A percentile compares a stretch with the other conserved stretches of the same genome.
These are phyloP conservation scores for Cartodere bifasciata DNA, from an alignment of 2,888 invertebrate species.

Conservation along the genomic window DNA sequence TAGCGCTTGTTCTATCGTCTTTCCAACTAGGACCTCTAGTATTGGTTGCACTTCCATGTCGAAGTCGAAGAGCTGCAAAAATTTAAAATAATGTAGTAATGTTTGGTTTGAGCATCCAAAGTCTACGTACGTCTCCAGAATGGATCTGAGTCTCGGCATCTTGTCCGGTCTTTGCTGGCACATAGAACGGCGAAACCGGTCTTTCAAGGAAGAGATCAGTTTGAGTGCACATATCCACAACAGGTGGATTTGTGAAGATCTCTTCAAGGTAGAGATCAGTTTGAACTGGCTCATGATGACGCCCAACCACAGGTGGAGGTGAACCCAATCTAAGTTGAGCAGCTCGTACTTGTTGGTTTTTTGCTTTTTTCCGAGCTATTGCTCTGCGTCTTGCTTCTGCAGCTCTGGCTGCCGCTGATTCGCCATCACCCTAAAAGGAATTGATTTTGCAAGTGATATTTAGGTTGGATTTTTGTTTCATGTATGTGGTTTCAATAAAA, in stretches of 20 bases:
- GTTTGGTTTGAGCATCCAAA: too few species aligned
- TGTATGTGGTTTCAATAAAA: too few species aligned
- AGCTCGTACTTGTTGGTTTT: constrained; percentile 40
- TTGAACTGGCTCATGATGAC: constrained; percentile 78
- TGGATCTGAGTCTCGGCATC: constrained; percentile 69
- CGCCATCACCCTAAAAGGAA: constrained; percentile 34
- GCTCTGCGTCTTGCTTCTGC: constrained; percentile 59
- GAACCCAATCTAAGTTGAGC: constrained; percentile 45
- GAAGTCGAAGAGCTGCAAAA: constrained; percentile 88
- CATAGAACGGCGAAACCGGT: constrained; percentile 66
- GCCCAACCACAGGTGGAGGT: constrained; percentile 69
- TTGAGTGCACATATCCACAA: constrained; percentile 59
- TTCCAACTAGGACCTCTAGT: constrained; percentile 77
- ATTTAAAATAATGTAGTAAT: constrained; percentile 1
- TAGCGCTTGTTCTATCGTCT: constrained; percentile 79
- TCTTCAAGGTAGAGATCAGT: constrained; percentile 85
- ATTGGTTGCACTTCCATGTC: constrained; percentile 84
- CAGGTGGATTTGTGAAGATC: constrained; percentile 60
- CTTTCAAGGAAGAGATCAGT: constrained; percentile 79
- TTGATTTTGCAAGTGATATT: constrained; percentile 2
- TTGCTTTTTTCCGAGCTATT: constrained; percentile 57
- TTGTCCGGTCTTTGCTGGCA: constrained; percentile 64
- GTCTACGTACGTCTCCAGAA: constrained; percentile 65
- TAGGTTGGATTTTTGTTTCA: too few species aligned
- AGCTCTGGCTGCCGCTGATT: constrained; percentile 41